Base-by-base conservation (phyloP, 1,140 invertebrate species). In the Pygmarrhopalites habei region DNA sequence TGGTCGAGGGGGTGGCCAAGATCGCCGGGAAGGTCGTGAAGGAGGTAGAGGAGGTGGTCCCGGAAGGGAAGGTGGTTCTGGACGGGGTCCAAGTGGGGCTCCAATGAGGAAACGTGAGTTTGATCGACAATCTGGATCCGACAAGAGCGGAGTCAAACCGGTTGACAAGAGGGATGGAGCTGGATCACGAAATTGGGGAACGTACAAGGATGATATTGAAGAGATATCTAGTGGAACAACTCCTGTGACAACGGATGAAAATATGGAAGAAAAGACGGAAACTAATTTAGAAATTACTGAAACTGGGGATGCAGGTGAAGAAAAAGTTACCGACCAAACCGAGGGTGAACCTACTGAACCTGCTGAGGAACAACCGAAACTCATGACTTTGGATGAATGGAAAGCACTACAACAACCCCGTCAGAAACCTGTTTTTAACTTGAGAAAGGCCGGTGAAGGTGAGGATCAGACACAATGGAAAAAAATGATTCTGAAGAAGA, bases 181-280 rank as follows among this genome's bases (percentile, higher is more conserved):
- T 79, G 94, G 93, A 60, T 85, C 90, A 71, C 90, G 92, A 77
- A 97, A 96, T 76, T 96, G 94, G 93, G 93, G 93, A 71, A 90
- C 86, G 52, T 83, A 92, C 70, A 91, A 89, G 75, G 91, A 95
- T 78, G 90, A 94, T 71, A 85, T 92, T 69, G n/a, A n/a, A n/a
- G n/a, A n/a, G n/a, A n/a, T n/a, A n/a, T n/a, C n/a, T 14, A 51
- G 66, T 12, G 65, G 52, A 29, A 17, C 53, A 19, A 60, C 29
- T 14, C 49, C 62, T 49, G 72, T 51, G 65, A 44, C 52, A 15
- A 14, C 52, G 2, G 67, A 71, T 30, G 73, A 73, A 67, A 68
- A 62, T 25, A 66, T 68, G 25, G 71, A 69, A 61, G 72, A 67
- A 39, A 69, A 67, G 46, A 47, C 44, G 21, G 68, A 71, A 32